Evolutionary conservation across 2,113 vertebrate genomes (phyloP).

Genomic region (Poeciliopsis occidentalis): DNA sequence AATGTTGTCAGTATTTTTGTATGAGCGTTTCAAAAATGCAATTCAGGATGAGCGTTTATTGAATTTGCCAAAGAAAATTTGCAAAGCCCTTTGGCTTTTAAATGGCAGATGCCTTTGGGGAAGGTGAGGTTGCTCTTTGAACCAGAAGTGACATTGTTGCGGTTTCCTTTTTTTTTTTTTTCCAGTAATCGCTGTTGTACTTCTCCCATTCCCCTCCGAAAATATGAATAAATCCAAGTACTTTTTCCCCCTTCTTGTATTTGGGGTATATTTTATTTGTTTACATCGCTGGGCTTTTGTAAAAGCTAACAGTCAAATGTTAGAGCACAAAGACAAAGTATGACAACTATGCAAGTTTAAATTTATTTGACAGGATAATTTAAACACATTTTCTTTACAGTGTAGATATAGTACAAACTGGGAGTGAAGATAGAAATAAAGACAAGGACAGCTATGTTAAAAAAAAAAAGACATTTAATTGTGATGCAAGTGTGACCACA

Average conservation of each 20-base stretch:
- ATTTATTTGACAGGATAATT: slow-evolving; percentile 77
- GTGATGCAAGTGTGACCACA: slow-evolving; percentile 51
- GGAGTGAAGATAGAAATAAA: slow-evolving; percentile 55
- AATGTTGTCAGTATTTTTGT: slow-evolving; percentile 69
- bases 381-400: slow-evolving; percentile 67
- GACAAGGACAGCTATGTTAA: slow-evolving; percentile 26
- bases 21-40: slow-evolving; percentile 48
- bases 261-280: slow-evolving; percentile 31
- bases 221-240: slow-evolving; percentile 75
- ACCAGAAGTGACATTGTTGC: slow-evolving; percentile 68
- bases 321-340: slow-evolving; percentile 29
- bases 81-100: slow-evolving; percentile 55
- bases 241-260: slow-evolving; percentile 66
- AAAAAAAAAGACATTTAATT: slow-evolving; percentile 34
- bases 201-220: slow-evolving; percentile 42
- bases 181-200: slow-evolving; percentile 74
- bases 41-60: slow-evolving; percentile 46
- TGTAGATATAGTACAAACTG: slow-evolving; percentile 70
- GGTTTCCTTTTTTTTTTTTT: slow-evolving; percentile 49
- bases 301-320: slow-evolving; percentile 12
- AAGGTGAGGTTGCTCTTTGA: slow-evolving; percentile 62
- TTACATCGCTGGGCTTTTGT: background rate
- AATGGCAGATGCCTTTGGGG: slow-evolving; percentile 50
- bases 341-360: slow-evolving; percentile 46
- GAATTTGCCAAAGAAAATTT: slow-evolving; percentile 75